These are phyloP conservation scores for Lophochroa leadbeateri DNA, from an alignment of 2,113 vertebrate species.

Conservation along the genomic window DNA sequence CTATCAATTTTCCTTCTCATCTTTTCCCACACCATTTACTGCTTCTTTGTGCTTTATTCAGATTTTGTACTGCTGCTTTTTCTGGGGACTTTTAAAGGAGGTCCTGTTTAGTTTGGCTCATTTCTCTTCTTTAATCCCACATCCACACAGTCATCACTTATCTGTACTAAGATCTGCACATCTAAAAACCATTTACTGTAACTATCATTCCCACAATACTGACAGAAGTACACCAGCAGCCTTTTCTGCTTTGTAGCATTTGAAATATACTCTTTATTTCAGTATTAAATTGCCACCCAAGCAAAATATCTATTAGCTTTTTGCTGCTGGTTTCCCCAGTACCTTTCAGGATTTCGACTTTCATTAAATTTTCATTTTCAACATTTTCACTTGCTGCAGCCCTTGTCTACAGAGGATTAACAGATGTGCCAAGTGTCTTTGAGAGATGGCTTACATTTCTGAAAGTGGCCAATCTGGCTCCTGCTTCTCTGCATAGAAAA, in stretches of 20 bases:
- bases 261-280: neutral
- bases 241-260: neutral
- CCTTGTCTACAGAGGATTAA: neutral
- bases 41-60: neutral
- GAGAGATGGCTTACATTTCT: neutral
- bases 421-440: neutral
- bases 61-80: neutral
- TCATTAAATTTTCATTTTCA: neutral
- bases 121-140: neutral
- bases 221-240: neutral
- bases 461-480: neutral
- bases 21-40: neutral
- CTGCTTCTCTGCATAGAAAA: neutral
- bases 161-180: neutral
- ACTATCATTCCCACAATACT: neutral
- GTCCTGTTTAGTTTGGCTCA: neutral
- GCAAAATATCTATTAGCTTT: neutral
- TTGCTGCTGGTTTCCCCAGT: neutral
- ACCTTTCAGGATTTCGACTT: neutral
- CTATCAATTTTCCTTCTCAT: neutral
- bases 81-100: neutral
- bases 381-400: neutral
- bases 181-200: neutral
- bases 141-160: neutral
- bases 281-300: neutral